Percentiles rank a stretch among this genome's conserved stretches.
phyloP scores from a whole-genome alignment of 2,113 vertebrate genomes.

The Gobiocypris rarus region DNA sequence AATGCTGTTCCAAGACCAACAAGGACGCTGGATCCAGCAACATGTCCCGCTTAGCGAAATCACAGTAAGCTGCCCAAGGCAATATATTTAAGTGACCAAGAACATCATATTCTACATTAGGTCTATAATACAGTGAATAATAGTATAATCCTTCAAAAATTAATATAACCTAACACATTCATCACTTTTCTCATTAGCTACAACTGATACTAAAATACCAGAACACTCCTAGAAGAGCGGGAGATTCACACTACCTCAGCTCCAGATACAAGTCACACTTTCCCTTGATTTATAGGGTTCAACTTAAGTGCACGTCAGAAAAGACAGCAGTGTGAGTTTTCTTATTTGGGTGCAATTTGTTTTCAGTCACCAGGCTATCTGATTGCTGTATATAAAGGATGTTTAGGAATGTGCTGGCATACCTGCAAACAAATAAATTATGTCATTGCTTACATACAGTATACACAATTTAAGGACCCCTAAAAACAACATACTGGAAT shows the following conservation, averaged over 20 bases:
- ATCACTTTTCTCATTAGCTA: neutral
- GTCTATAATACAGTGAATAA: neutral
- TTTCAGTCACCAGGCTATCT: neutral
- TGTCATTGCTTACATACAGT: neutral
- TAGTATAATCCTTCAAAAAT: neutral
- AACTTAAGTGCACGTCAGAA: conserved; percentile 44
- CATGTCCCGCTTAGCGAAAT: neutral
- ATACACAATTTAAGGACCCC: neutral
- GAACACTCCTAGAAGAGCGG: neutral
- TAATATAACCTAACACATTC: neutral
- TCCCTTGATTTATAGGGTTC: conserved; percentile 39
- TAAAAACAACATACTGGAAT: conserved; percentile 51
- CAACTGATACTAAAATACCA: neutral
- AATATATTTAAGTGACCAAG: neutral
- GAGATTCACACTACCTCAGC: conserved; percentile 12
- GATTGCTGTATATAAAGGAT: neutral
- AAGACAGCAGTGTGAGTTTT: neutral
- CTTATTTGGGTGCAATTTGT: neutral
- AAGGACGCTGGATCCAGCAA: neutral
- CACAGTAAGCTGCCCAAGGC: neutral
- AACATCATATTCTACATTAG: neutral
- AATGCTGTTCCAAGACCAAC: conserved; percentile 2
- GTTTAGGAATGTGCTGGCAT: too few species aligned
- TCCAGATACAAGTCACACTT: conserved; percentile 33
- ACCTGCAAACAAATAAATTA: neutral